phyloP scores from a whole-genome alignment of 2,888 invertebrate species.

The Lottia gigantea region DNA sequence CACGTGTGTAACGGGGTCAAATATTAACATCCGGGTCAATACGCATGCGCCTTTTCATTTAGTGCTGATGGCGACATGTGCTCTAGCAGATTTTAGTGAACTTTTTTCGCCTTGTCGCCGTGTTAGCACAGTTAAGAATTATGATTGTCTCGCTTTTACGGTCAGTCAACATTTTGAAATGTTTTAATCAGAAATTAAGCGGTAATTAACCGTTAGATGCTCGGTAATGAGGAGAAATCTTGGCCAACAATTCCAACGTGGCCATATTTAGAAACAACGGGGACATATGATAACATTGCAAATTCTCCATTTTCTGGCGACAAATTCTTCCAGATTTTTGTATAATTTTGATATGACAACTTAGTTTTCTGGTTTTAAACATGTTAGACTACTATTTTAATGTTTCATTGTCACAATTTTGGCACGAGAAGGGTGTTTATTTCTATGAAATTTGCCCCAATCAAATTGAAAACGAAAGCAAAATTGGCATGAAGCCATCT shows the following conservation, averaged over 20 bases:
- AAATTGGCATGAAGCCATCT: no score
- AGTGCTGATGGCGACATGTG: slow-evolving; percentile 64
- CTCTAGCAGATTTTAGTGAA: slow-evolving; percentile 38
- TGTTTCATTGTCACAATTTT: no score
- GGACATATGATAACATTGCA: no score
- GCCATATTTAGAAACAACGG: background rate
- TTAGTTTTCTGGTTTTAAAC: no score
- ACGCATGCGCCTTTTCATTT: slow-evolving; percentile 53
- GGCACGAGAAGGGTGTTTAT: no score
- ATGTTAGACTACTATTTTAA: no score
- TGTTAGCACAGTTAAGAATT: slow-evolving; percentile 4
- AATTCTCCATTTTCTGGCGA: no score
- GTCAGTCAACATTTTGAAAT: slow-evolving; percentile 3
- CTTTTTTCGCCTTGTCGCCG: slow-evolving; percentile 38
- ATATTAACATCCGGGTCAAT: slow-evolving; percentile 12
- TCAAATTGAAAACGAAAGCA: no score
- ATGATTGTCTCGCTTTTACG: slow-evolving; percentile 7
- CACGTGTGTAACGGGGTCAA: slow-evolving; percentile 2
- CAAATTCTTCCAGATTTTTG: no score
- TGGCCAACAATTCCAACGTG: slow-evolving; percentile 5
- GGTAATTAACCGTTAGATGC: background rate
- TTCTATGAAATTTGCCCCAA: no score
- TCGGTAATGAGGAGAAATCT: background rate
- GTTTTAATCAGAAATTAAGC: background rate
- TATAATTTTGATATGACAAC: no score